Evolutionary conservation across 2,113 vertebrate species (phyloP).

Genomic region (Neotoma lepida): DNA sequence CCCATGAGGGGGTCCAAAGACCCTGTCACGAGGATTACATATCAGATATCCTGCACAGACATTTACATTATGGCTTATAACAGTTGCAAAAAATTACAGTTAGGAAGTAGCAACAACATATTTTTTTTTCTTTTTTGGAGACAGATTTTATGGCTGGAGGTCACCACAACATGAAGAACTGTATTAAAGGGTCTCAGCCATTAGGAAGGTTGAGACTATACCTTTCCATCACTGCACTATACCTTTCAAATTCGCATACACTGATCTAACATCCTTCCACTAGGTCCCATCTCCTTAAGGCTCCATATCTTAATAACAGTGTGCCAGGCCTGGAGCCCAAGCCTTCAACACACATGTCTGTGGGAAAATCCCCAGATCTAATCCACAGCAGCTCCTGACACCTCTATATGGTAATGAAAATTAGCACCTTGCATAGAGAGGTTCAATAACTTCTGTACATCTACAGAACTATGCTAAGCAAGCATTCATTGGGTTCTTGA

Average conservation of each 20-base stretch:
- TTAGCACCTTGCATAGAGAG: not conserved
- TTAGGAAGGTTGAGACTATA: not conserved
- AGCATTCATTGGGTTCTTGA: not conserved
- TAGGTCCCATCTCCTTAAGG: not conserved
- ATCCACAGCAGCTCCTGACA: not conserved
- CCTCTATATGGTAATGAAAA: not conserved
- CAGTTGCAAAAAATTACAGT: not conserved
- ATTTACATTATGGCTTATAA: not conserved
- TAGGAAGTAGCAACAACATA: not conserved
- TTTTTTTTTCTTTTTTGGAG: not conserved
- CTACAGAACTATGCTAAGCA: not conserved
- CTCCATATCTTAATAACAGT: not conserved
- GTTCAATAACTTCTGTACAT: not conserved
- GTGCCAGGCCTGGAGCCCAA: not conserved
- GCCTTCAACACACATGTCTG: not conserved
- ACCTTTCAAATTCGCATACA: too few relatives aligned
- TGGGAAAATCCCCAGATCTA: not conserved
- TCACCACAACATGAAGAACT: not conserved
- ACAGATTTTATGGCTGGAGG: not conserved
- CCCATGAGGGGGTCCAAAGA: not conserved
- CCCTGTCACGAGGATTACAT: not conserved
- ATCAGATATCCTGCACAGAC: not conserved
- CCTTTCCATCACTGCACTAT: rapidly evolving
- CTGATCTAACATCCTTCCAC: not conserved
- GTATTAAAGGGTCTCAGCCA: not conserved